These are phyloP conservation scores for Hystrix cristata DNA, from an alignment of 2,113 vertebrate genomes.

Conservation along the genomic window DNA sequence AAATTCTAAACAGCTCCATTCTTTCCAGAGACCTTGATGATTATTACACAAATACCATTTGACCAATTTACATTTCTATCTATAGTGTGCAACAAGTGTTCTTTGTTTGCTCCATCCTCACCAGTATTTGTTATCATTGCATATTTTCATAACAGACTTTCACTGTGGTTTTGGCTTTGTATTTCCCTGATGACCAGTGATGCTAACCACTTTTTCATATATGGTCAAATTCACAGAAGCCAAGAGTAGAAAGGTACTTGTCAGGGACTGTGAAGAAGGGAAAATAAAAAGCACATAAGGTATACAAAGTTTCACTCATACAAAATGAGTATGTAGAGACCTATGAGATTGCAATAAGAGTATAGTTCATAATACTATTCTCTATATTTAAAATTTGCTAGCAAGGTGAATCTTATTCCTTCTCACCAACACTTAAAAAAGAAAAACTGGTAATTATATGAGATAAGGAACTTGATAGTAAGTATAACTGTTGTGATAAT, in stretches of 20 bases:
- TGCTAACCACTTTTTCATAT: background rate
- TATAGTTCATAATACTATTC: background rate
- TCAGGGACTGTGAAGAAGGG: background rate
- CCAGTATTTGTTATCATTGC: too few relatives aligned
- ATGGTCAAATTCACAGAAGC: background rate
- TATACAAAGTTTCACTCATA: background rate
- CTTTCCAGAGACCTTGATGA: background rate
- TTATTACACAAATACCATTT: background rate
- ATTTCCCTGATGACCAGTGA: background rate
- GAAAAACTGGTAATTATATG: background rate
- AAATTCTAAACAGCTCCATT: background rate
- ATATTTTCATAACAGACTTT: background rate
- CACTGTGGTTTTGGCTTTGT: background rate
- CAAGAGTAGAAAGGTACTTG: background rate
- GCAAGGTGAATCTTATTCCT: background rate
- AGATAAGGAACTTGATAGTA: background rate
- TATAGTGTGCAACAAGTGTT: rapidly evolving
- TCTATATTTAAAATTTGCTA: background rate
- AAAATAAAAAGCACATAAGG: background rate
- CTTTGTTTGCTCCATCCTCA: background rate
- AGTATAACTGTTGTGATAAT: background rate
- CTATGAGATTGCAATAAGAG: background rate
- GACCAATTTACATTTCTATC: background rate
- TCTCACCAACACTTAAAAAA: background rate
- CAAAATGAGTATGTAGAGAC: background rate